Base-by-base conservation (phyloP, 30 jellyfish, hydroid and myxozoan species). In the Turritopsis dohrnii region DNA sequence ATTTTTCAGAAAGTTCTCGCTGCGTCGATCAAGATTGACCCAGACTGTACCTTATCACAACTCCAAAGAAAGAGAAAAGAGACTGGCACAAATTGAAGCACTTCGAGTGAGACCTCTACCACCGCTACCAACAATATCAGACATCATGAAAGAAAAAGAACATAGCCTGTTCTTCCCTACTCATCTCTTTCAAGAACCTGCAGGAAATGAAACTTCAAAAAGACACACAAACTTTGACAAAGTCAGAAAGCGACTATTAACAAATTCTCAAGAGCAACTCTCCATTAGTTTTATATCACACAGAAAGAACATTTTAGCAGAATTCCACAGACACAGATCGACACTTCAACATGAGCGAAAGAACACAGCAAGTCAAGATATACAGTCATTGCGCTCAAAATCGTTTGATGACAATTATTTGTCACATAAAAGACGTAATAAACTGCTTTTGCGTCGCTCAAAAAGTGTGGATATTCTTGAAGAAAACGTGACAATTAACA, bases 101-200 rank as follows among this genome's bases (percentile, higher is more conserved):
- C 41, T 74, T 29, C 83, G 41, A 21, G 83, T 18, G 9, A 27
- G 83, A 23, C 83, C 83, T 7, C 65, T 74, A 4, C 83, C 83
- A 16, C 83, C 83, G 24, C n/a, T 30, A 29, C 83, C 83, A 74
- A 74, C 83, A 21, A 21, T 29, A 23, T 29, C 83, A 23, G 83
- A 74, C 65, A 21, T 74, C 41, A 22, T 74, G 13, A 1, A 24
- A 74, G 65, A 74, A 27, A 29, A 74, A 24, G 65, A 74, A 16
- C 53, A 74, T 7, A 74, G 65, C 65, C 71, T 30, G 41, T 74
- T 74, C 41, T 26, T n/a, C 83, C 54, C 65, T 13, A 74, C 54
- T 4, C 83, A 74, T 24, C 28, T 24, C 18, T 74, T 52, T n/a
- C 60, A 23, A 28, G 83, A 69, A 27, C 19, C 77, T 9, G 0